phyloP scores from a whole-genome alignment of 2,797 vertebrate genomes.

The Rousettus madagascariensis region DNA sequence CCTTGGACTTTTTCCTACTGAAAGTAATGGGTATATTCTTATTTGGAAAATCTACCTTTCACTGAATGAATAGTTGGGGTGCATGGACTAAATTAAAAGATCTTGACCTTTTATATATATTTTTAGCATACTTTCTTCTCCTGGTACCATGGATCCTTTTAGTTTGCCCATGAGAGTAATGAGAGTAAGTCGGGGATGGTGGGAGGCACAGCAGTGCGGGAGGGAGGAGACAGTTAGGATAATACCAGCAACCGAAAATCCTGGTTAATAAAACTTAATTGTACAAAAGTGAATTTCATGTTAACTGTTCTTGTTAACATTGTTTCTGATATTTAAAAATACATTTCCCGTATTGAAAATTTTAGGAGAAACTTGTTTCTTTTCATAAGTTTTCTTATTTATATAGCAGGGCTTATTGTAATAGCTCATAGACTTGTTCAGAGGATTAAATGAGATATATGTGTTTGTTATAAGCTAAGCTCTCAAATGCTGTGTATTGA shows the following conservation, averaged over 20 bases:
- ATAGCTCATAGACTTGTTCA: neutral
- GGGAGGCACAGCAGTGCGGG: neutral
- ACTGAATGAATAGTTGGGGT: neutral
- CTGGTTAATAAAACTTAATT: conserved; percentile 3
- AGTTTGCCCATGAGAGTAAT: neutral
- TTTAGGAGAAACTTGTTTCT: neutral
- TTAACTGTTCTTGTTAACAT: neutral
- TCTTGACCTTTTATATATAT: neutral
- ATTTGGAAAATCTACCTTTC: neutral
- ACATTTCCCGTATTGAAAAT: neutral
- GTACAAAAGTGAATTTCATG: neutral
- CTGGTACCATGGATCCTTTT: neutral
- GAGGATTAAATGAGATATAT: neutral
- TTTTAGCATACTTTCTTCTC: neutral
- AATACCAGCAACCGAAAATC: neutral
- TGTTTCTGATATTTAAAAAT: conserved; percentile 3
- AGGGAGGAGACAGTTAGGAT: neutral
- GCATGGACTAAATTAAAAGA: neutral
- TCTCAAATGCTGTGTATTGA: neutral
- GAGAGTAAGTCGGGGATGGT: neutral
- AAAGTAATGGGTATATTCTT: neutral
- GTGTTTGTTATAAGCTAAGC: neutral
- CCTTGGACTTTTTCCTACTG: neutral
- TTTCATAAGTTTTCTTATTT: neutral
- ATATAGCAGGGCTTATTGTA: neutral